phyloP scores from a whole-genome alignment of 2,797 vertebrate genomes.

The Lacerta bilineata region DNA sequence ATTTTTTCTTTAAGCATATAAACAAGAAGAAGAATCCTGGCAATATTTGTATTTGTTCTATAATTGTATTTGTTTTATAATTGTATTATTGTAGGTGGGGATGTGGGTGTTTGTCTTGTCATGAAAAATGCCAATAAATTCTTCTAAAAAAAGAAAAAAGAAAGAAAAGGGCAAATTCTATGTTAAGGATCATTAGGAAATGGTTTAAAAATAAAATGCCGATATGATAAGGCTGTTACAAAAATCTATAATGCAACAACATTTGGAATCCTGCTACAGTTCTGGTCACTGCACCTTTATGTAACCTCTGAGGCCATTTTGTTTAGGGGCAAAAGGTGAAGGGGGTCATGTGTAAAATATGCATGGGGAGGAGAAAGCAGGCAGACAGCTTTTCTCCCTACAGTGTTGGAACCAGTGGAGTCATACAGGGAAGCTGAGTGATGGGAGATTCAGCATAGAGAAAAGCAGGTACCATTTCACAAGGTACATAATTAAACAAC shows the following conservation, averaged over 20 bases:
- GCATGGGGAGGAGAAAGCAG: neutral
- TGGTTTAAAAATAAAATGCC: neutral
- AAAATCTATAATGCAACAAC: neutral
- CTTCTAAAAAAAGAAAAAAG: too few species aligned
- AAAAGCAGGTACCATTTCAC: too few species aligned
- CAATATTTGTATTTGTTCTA: too few species aligned
- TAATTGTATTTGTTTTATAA: too few species aligned
- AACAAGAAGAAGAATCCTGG: too few species aligned
- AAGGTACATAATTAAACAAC: too few species aligned
- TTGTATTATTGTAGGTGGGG: too few species aligned
- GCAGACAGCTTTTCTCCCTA: neutral
- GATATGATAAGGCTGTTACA: neutral
- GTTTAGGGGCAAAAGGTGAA: neutral
- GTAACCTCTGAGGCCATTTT: neutral
- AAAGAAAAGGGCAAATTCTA: too few species aligned
- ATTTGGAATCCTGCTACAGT: neutral
- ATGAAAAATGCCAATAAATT: too few species aligned
- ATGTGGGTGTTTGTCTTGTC: too few species aligned
- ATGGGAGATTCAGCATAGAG: too few species aligned
- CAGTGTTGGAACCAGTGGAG: neutral
- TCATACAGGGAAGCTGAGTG: neutral
- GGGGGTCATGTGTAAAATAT: neutral
- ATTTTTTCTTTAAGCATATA: too few species aligned
- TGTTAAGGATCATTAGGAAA: neutral
- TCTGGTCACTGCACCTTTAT: neutral